Evolutionary conservation across 2,888 invertebrate species (phyloP).

Genomic region (Agrotis exclamationis): DNA sequence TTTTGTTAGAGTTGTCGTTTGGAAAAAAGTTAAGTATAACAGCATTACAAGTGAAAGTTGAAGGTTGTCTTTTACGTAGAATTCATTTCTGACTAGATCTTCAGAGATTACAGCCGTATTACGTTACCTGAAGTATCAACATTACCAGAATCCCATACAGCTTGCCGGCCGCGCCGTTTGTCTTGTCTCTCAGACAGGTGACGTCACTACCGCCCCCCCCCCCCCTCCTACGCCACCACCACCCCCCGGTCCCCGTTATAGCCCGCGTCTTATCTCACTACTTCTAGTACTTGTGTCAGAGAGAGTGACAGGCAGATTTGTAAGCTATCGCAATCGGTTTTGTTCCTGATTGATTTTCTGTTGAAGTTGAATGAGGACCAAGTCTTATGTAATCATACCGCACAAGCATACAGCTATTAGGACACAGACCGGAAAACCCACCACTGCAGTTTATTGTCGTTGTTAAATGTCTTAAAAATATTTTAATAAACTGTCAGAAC

Average conservation of each 20-base stretch:
- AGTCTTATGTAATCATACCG: neutral
- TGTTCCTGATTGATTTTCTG: neutral
- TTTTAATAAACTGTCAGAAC: too few relatives aligned
- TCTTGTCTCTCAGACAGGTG: constrained; percentile 40
- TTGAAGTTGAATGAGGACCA: neutral
- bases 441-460: neutral
- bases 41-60: too few relatives aligned
- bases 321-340: neutral
- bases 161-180: constrained; percentile 19
- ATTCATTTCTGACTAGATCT: too few relatives aligned
- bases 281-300: constrained; percentile 5
- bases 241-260: neutral
- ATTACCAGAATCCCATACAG: neutral
- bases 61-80: too few relatives aligned
- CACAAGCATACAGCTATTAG: too few relatives aligned
- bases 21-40: too few relatives aligned
- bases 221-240: neutral
- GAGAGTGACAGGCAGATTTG: neutral
- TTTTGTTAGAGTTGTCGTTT: neutral
- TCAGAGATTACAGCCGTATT: too few relatives aligned
- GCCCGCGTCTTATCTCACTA: constrained; percentile 11
- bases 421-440: too few relatives aligned
- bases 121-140: too few relatives aligned
- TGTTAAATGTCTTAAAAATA: neutral
- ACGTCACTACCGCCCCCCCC: constrained; percentile 16